Evolutionary conservation across 2,888 invertebrate genomes (phyloP).

Genomic region (Tachina grossa): DNA sequence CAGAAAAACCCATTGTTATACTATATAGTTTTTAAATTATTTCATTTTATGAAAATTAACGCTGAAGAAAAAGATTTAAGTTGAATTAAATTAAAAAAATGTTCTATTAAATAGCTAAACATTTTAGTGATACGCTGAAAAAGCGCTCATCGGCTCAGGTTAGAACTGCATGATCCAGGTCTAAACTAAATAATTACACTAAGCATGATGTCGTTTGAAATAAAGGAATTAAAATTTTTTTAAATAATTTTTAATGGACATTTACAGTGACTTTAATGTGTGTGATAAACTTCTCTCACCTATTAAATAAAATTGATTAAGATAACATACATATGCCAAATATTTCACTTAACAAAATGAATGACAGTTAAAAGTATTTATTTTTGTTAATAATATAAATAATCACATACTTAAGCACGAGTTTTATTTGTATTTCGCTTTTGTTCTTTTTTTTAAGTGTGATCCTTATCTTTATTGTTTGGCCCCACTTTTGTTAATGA

Average conservation of each 20-base stretch:
- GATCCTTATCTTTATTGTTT: conserved; percentile 41
- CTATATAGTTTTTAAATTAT: too few species aligned
- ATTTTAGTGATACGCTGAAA: too few species aligned
- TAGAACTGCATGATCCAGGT: too few species aligned
- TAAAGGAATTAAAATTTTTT: too few species aligned
- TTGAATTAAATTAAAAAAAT: too few species aligned
- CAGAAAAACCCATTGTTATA: too few species aligned
- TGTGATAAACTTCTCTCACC: background rate
- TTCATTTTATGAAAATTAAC: too few species aligned
- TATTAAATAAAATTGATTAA: background rate
- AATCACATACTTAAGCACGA: conserved; percentile 10
- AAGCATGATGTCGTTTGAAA: too few species aligned
- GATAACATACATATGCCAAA: background rate
- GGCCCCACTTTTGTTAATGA: background rate
- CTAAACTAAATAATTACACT: too few species aligned
- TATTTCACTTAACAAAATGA: background rate
- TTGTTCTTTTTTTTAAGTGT: background rate
- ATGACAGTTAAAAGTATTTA: conserved; percentile 4
- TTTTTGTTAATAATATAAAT: background rate
- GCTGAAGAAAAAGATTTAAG: too few species aligned
- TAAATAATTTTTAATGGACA: background rate
- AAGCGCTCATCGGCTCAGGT: too few species aligned
- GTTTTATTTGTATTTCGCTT: background rate
- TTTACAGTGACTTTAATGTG: background rate
- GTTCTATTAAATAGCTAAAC: too few species aligned